These are phyloP conservation scores for Pocillopora damicornis DNA, from an alignment of 64 coral and sea anemone species.

Conservation along the genomic window DNA sequence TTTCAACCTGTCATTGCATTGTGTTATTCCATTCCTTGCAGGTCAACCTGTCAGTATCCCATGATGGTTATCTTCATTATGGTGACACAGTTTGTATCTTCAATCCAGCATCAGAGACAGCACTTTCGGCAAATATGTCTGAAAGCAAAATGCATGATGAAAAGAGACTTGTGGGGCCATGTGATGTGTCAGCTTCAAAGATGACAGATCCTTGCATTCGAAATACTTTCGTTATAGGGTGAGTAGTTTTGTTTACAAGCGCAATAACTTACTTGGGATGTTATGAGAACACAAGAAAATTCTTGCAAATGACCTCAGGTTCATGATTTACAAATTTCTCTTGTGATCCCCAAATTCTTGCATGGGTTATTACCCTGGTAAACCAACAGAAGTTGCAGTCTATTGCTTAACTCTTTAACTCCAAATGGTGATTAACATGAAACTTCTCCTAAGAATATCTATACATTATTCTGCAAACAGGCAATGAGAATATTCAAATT, in stretches of 20 bases:
- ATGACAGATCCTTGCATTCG: constrained; percentile 80
- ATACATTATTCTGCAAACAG: no score
- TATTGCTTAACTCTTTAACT: no score
- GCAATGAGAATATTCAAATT: no score
- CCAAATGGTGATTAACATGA: no score
- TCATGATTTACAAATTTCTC: no score
- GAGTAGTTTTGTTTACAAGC: neutral
- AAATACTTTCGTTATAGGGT: constrained; percentile 93
- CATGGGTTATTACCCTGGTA: no score
- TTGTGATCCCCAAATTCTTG: no score
- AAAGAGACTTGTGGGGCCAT: constrained; percentile 77
- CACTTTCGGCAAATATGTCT: constrained; percentile 94
- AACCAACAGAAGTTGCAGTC: no score
- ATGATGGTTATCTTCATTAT: constrained; percentile 96
- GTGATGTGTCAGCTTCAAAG: constrained; percentile 93
- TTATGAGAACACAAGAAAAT: no score
- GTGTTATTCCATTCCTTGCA: constrained; percentile 20
- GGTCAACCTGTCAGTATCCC: constrained; percentile 74
- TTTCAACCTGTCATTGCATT: neutral
- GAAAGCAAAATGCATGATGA: constrained; percentile 97
- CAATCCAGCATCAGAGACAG: constrained; percentile 67
- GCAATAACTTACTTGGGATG: neutral
- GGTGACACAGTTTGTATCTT: constrained; percentile 75
- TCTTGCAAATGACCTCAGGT: no score
- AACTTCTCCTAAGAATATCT: no score